Percentiles rank a stretch among this genome's conserved stretches.
phyloP scores from a whole-genome alignment of 92 coral and sea anemone species.

The Umimayanthus kanabou region DNA sequence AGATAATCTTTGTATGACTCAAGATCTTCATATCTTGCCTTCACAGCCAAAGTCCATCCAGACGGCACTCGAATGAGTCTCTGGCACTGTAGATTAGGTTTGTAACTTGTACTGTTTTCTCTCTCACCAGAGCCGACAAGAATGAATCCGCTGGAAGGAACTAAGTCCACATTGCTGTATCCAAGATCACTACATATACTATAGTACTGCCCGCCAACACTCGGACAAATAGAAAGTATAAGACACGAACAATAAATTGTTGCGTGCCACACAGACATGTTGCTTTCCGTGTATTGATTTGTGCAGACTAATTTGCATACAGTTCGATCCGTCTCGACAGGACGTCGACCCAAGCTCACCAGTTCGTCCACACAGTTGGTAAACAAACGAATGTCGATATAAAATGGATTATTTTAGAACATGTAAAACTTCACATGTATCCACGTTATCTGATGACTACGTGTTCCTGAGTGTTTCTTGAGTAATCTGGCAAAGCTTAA shows the following conservation, averaged over 20 bases:
- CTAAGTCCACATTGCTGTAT: constrained; percentile 14
- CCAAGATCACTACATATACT: constrained; percentile 27
- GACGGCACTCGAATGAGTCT: constrained; percentile 18
- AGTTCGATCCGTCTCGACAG: background rate
- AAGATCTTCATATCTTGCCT: constrained; percentile 19
- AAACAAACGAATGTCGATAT: no score
- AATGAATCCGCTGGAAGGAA: constrained; percentile 18
- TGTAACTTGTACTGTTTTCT: constrained; percentile 35
- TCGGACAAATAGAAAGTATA: background rate
- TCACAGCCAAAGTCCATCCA: constrained; percentile 39
- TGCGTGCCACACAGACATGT: constrained; percentile 1
- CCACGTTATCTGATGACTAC: no score
- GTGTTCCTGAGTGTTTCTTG: no score
- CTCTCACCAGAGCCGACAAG: constrained; percentile 32
- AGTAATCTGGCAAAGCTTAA: no score
- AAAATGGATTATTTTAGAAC: no score
- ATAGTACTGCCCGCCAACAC: constrained; percentile 5
- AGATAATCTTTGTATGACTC: background rate
- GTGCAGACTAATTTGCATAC: background rate
- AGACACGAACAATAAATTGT: background rate
- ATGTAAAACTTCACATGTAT: no score
- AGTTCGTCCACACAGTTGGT: no score
- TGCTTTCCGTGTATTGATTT: background rate
- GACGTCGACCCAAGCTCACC: no score
- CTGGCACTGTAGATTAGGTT: constrained; percentile 29